phyloP scores from a whole-genome alignment of 2,113 vertebrate species.

The Cinclus mexicanus region DNA sequence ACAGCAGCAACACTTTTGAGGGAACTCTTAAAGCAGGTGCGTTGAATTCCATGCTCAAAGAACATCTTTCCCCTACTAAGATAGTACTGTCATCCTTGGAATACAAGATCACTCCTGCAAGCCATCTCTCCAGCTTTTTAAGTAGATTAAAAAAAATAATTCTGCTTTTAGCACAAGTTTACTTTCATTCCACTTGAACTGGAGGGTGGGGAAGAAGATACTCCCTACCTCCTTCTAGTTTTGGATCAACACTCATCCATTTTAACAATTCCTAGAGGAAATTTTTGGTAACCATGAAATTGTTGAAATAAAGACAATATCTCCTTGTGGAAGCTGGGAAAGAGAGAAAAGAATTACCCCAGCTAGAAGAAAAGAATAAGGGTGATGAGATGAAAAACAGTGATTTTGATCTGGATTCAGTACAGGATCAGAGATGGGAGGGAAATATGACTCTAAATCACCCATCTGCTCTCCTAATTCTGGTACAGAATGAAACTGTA shows the following conservation, averaged over 20 bases:
- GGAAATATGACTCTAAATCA: conserved; percentile 58
- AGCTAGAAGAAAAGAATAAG: background rate
- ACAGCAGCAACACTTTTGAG: background rate
- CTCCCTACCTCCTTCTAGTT: background rate
- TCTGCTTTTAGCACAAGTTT: background rate
- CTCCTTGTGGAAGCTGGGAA: background rate
- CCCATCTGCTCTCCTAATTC: conserved; percentile 65
- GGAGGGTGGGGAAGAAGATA: background rate
- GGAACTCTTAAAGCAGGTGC: background rate
- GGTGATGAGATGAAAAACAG: conserved; percentile 24
- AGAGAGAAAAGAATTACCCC: background rate
- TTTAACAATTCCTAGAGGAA: background rate
- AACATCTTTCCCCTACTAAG: background rate
- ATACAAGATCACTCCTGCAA: background rate
- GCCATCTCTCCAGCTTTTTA: background rate
- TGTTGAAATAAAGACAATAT: background rate
- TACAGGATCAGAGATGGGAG: conserved; percentile 53
- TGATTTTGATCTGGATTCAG: conserved; percentile 52
- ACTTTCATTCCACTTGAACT: background rate
- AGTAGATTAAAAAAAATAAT: background rate
- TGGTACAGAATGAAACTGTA: conserved; percentile 66
- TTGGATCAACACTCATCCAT: background rate
- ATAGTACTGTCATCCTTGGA: background rate
- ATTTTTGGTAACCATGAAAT: background rate
- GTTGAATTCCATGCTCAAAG: background rate